Conservation (phyloP, 1,140 invertebrate genomes). For the Lordiphosa collinella region DNA sequence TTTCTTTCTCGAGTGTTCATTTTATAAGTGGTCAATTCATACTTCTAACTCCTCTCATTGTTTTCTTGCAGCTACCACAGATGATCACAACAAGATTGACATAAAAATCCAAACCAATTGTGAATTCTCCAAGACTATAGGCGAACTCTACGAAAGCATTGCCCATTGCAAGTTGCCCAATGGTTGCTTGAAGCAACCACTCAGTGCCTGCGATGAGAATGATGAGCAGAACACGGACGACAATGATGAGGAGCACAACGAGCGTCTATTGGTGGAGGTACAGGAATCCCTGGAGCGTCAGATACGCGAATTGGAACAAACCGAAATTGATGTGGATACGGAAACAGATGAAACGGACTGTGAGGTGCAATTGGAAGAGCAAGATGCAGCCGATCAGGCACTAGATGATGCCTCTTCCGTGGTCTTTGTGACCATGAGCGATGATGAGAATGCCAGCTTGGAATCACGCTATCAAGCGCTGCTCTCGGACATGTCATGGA, state of each 20-base stretch:
- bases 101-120: constrained; percentile 79
- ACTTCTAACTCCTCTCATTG: too few relatives aligned
- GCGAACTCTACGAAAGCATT: constrained; percentile 74
- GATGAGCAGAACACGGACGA: constrained; percentile 66
- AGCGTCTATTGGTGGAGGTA: constrained; percentile 86
- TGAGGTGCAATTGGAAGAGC: constrained; percentile 67
- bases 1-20: too few relatives aligned
- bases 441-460: constrained; percentile 79
- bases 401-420: constrained; percentile 46
- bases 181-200: constrained; percentile 27
- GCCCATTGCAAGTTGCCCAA: constrained; percentile 40
- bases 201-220: constrained; percentile 72
- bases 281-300: constrained; percentile 90
- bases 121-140: constrained; percentile 76
- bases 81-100: constrained; percentile 76
- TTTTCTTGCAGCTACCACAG: constrained; percentile 24
- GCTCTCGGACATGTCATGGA: constrained; percentile 88
- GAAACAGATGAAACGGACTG: constrained; percentile 88
- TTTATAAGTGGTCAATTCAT: too few relatives aligned
- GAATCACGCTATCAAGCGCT: constrained; percentile 86
- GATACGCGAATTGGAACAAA: constrained; percentile 88
- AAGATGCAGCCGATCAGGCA: constrained; percentile 32
- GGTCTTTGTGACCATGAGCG: constrained; percentile 58
- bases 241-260: constrained; percentile 81
- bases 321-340: constrained; percentile 90